Percentiles rank a stretch among this genome's conserved stretches.
Evolutionary conservation across 2,113 vertebrate genomes (phyloP).

Genomic region (Phoenicopterus ruber): DNA sequence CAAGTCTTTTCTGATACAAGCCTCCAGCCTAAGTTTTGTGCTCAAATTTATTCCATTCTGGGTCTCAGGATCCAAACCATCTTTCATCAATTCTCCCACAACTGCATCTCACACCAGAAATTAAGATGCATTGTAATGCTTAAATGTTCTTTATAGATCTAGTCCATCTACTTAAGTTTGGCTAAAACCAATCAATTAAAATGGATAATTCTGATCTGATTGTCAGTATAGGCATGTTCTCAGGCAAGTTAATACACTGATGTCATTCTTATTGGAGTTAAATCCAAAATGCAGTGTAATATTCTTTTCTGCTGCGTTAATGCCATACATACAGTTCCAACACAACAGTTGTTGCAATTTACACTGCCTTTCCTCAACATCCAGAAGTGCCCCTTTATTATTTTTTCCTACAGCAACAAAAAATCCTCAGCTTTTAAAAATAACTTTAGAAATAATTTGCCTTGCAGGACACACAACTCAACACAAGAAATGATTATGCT

Average conservation of each 20-base stretch:
- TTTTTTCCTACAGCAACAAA: conserved; percentile 27
- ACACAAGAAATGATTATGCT: conserved; percentile 37
- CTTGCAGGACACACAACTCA: conserved; percentile 50
- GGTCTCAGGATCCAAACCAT: not conserved
- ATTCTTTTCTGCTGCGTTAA: not conserved
- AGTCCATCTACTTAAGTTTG: not conserved
- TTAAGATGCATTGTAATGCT: not conserved
- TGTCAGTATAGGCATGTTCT: not conserved
- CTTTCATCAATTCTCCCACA: not conserved
- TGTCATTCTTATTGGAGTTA: not conserved
- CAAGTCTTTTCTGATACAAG: not conserved
- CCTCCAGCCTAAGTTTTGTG: not conserved
- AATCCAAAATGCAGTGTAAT: not conserved
- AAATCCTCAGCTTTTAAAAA: conserved; percentile 14
- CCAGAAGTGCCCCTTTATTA: not conserved
- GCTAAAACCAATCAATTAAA: not conserved
- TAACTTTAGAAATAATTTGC: conserved; percentile 22
- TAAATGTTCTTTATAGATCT: not conserved
- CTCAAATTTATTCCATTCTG: not conserved
- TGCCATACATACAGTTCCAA: not conserved
- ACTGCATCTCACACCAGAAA: not conserved
- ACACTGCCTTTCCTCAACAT: not conserved
- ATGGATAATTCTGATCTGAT: not conserved
- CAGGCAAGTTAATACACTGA: conserved; percentile 1
- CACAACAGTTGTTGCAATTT: not conserved